Evolutionary conservation across 2,797 vertebrate species (phyloP), one percentile per base, ranked within the genome.

Genomic region (Spea hammondii): DNA sequence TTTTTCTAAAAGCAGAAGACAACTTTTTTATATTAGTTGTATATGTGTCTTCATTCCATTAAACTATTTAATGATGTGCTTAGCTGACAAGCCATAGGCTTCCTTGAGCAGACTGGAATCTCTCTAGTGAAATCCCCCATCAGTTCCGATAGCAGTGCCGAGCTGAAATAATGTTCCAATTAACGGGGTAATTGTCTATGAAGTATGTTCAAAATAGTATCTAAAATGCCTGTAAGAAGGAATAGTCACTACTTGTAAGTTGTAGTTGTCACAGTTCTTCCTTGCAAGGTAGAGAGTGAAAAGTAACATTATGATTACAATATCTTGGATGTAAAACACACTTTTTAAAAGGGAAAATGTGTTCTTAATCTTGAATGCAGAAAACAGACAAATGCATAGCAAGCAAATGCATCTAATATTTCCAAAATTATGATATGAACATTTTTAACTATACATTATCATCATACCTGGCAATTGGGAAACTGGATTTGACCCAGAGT

Each of bases 61-160:
- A 87, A 83, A 77, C 79, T 82, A 79, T 83, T 73, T 84, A 88
- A 85, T 79, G 70, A 83, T 80, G 66, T 48, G 44, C 79, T 12
- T 83, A 72, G 74, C 79, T 84, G 84, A 86, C 79, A 87, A 87
- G 87, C 85, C 77, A 86, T 81, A 85, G 79, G 10, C 77, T 85
- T 70, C 68, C 59, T 68, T 84, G 70, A 83, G 17, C 64, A 79
- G 76, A 77, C n/a, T 49, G 59, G 7, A 80, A 86, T 87, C 87
- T 86, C 71, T 86, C 79, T 50, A 70, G 65, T 64, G 67, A 76
- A 87, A 85, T 83, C 64, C 78, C 77, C 50, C 79, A 47, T 55
- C 82, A 80, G 76, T 86, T 84, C 85, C 85, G 70, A 77, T 6
- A 78, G 66, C 17, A 75, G 79, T 72, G 78, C 66, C 72, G 12